Conservation (phyloP, 2,888 invertebrate genomes). For the Acanthococcus lagerstroemiae region DNA sequence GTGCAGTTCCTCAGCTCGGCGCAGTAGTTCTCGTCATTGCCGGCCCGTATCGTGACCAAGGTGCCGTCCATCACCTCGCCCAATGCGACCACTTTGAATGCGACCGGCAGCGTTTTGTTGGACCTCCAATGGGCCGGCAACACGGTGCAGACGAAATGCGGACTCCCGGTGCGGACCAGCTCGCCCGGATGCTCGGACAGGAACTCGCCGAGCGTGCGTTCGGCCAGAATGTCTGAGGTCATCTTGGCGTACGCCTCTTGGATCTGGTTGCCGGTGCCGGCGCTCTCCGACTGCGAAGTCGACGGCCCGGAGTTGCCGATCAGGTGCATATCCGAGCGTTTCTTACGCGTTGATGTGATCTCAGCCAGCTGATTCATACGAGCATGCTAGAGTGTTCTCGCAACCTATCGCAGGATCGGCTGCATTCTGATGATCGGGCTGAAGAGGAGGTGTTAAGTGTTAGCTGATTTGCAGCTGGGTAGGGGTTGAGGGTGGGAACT, state of each 20-base stretch:
- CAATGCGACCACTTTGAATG: conserved; percentile 91
- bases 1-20: conserved; percentile 90
- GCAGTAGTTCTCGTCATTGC: conserved; percentile 96
- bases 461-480: background rate
- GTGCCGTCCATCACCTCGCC: conserved; percentile 95
- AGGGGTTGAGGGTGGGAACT: background rate
- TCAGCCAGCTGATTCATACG: background rate
- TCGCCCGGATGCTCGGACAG: conserved; percentile 85
- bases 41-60: conserved; percentile 86
- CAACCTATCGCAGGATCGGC: background rate
- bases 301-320: conserved; percentile 29
- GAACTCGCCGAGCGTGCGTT: conserved; percentile 75
- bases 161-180: conserved; percentile 81
- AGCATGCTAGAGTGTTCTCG: background rate
- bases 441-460: background rate
- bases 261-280: conserved; percentile 45
- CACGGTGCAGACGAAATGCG: conserved; percentile 89
- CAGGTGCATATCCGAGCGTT: conserved; percentile 6
- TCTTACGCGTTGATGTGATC: background rate
- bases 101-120: conserved; percentile 93
- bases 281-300: conserved; percentile 29
- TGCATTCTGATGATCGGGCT: background rate
- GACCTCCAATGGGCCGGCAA: conserved; percentile 95
- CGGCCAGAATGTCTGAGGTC: conserved; percentile 82
- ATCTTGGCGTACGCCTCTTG: conserved; percentile 79